Percentiles rank a stretch among this genome's conserved stretches.
Conservation (phyloP, 2,113 vertebrate species). For the Chinchilla lanigera region DNA sequence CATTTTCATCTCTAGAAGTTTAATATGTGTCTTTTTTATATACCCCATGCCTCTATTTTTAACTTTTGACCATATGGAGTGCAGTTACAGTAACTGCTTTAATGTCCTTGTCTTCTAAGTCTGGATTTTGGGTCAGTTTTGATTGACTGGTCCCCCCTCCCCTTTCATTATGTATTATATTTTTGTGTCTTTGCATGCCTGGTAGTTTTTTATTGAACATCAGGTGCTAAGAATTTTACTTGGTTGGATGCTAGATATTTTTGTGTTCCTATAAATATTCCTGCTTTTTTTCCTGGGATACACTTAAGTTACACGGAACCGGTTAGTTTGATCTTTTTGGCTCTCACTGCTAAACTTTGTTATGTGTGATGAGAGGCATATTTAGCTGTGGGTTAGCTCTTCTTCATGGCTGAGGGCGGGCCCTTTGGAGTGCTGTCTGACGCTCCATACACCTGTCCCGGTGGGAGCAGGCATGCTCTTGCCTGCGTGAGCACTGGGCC, state of each 20-base stretch:
- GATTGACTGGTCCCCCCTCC: background rate
- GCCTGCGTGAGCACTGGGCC: background rate
- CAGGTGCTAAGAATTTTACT: conserved; percentile 24
- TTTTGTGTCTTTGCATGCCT: background rate
- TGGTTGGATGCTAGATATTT: conserved; percentile 32
- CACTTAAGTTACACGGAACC: background rate
- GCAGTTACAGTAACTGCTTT: conserved; percentile 25
- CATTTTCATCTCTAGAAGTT: conserved; percentile 37
- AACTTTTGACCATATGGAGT: conserved; percentile 47
- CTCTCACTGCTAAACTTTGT: background rate
- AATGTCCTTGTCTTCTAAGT: conserved; percentile 31
- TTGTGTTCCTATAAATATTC: conserved; percentile 16
- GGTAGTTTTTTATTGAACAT: background rate
- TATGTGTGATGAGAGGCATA: background rate
- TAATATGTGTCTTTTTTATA: background rate
- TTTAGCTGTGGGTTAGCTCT: background rate
- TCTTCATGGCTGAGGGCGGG: background rate
- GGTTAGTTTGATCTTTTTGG: background rate
- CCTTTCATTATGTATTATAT: background rate
- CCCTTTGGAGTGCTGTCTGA: background rate
- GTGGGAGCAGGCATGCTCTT: background rate
- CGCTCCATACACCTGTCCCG: too few species aligned
- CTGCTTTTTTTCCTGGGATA: background rate
- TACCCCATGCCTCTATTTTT: conserved; percentile 29
- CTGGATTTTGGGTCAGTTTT: conserved; percentile 46